Conservation (phyloP, 2,797 vertebrate species). For the Spatula clypeata region DNA sequence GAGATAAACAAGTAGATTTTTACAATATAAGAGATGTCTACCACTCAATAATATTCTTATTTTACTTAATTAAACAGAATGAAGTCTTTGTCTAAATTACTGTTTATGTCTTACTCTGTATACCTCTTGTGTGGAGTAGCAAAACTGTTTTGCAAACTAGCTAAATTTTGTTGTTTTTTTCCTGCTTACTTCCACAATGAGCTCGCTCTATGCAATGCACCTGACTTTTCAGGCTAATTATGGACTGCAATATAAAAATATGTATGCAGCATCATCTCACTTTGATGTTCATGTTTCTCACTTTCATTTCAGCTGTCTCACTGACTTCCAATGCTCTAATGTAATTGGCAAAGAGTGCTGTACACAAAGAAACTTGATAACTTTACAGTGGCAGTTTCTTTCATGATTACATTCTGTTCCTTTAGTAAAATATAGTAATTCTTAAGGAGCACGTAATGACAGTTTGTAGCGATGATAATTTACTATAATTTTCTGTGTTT, state of each 20-base stretch:
- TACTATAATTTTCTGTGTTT: neutral
- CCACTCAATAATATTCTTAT: neutral
- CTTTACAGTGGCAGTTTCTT: neutral
- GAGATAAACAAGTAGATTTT: neutral
- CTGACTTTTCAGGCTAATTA: neutral
- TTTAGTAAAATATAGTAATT: neutral
- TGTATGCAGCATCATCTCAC: neutral
- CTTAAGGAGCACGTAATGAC: too few relatives aligned
- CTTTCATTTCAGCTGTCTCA: neutral
- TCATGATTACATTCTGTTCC: neutral
- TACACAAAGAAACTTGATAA: neutral
- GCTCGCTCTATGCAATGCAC: neutral
- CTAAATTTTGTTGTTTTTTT: neutral
- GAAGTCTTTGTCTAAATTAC: neutral
- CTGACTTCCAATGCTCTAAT: neutral
- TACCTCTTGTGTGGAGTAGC: neutral
- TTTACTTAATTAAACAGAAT: neutral
- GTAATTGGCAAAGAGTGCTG: neutral
- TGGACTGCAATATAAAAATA: neutral
- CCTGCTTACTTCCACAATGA: neutral
- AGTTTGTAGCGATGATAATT: neutral
- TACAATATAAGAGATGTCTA: neutral
- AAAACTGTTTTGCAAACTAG: accelerated
- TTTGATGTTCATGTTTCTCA: neutral
- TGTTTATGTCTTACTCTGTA: too few relatives aligned